These are phyloP conservation scores for Platerodrilus igneus DNA, from an alignment of 2,888 invertebrate genomes.

Conservation along the genomic window DNA sequence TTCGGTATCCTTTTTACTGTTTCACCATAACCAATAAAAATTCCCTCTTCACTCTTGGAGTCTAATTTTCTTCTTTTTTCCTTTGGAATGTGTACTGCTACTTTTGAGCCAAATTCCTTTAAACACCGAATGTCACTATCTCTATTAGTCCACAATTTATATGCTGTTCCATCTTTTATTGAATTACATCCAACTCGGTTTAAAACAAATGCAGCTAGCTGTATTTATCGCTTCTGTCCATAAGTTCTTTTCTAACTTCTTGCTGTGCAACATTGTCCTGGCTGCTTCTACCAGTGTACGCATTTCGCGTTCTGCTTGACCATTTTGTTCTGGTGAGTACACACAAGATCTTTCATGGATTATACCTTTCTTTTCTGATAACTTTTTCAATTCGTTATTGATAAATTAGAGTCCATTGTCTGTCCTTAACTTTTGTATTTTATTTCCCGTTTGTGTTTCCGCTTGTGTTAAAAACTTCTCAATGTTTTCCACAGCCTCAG, in stretches of 20 bases:
- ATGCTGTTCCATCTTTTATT: conserved; percentile 31
- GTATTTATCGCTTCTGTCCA: conserved; percentile 39
- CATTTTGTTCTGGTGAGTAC: conserved; percentile 42
- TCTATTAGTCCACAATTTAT: conserved; percentile 38
- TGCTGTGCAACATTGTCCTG: conserved; percentile 30
- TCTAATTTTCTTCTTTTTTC: conserved; percentile 37
- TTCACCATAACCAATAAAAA: conserved; percentile 41
- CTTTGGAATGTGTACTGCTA: conserved; percentile 39
- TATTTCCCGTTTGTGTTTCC: conserved; percentile 32
- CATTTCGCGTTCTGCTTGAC: conserved; percentile 38
- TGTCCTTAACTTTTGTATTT: conserved; percentile 28
- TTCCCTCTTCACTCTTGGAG: conserved; percentile 33
- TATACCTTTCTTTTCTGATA: conserved; percentile 30
- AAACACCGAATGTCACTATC: conserved; percentile 37
- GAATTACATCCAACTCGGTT: conserved; percentile 26
- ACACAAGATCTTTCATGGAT: conserved; percentile 32
- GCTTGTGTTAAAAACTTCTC: conserved; percentile 25
- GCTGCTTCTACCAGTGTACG: conserved; percentile 38
- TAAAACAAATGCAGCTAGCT: conserved; percentile 22
- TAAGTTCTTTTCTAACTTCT: conserved; percentile 26
- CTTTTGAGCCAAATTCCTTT: conserved; percentile 39
- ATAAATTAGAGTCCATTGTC: conserved; percentile 36
- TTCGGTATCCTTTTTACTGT: conserved; percentile 24
- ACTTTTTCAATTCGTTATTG: conserved; percentile 27
- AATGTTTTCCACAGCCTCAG: conserved; percentile 21